Base-by-base conservation (phyloP, 2,888 invertebrate genomes). In the Pheosia tremula region DNA sequence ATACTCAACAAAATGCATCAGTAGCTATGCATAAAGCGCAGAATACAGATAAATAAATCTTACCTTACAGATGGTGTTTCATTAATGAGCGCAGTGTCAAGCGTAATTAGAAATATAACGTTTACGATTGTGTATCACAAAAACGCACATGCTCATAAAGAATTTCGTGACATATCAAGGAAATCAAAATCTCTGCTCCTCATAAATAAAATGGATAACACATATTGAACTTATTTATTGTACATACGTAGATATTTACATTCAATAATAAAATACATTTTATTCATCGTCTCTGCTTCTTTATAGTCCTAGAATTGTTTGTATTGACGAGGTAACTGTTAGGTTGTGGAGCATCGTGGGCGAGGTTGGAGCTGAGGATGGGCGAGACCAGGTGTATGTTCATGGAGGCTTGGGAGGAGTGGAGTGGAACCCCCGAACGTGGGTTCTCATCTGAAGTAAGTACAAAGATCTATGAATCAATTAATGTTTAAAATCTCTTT, bases 151-250 rank as follows among this genome's bases (percentile, higher is more conserved):
- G 87, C 88, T 86, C 60, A 60, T 62, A 63, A 24, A 56, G 57
- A 64, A 68, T 58, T 59, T 56, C 41, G 41, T 56, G 36, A 56
- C 4, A 41, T 56, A 56, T 36, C 8, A 24, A 36, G 62, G 61
- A 74, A 68, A 74, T 74, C 79, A 74, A 81, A 88, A 90, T 87
- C 91, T 91, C 91, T 91, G 91, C 90, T 90, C 89, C 75, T 68
- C 77, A 78, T 68, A 66, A 71, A 69, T 71, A 71, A 70, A 73
- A 69, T 68, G 45, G 63, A 62, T 57, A 62, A 60, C 60, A 67
- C 13, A 62, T 74, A 68, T 77, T 63, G 62, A 68, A 71, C 72
- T 79, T 81, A 81, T 82, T 83, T 78, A 83, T 81, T 82, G 69
- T 78, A 78, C 68, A 79, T 80, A 82, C 77, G 75, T 75, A 72